A percentile compares a stretch with the other conserved stretches of the same genome.
These are phyloP conservation scores for Papilio demoleus DNA, from an alignment of 2,888 invertebrate genomes.

Conservation along the genomic window DNA sequence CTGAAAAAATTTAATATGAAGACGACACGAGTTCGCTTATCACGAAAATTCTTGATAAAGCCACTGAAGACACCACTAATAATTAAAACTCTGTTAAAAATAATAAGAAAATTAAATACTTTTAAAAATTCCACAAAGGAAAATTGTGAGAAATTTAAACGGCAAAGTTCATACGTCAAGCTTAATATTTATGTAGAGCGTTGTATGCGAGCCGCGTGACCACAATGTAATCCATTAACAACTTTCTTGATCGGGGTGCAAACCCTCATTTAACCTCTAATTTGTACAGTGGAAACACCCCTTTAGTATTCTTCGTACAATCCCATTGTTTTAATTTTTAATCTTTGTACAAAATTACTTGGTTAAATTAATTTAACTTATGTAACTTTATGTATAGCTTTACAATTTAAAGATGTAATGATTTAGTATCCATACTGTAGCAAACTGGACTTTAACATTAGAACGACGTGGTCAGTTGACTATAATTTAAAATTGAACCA, in stretches of 20 bases:
- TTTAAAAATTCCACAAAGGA: not conserved
- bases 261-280: conserved; percentile 49
- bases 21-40: too few species aligned
- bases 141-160: conserved; percentile 31
- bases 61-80: too few species aligned
- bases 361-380: not conserved
- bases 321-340: conserved; percentile 27
- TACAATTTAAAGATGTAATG: too few species aligned
- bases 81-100: too few species aligned
- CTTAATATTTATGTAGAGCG: conserved; percentile 50
- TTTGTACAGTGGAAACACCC: conserved; percentile 33
- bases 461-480: too few species aligned
- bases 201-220: conserved; percentile 50
- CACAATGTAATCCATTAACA: conserved; percentile 61
- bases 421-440: too few species aligned
- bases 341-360: not conserved
- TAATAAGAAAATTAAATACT: not conserved
- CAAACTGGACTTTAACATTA: too few species aligned
- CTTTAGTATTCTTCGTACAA: conserved; percentile 29
- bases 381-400: too few species aligned
- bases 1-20: too few species aligned
- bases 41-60: too few species aligned
- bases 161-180: conserved; percentile 48
- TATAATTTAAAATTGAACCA: too few species aligned
- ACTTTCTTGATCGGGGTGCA: conserved; percentile 53